Conservation (phyloP, 2,888 invertebrate genomes). For the Phasia obesa region DNA sequence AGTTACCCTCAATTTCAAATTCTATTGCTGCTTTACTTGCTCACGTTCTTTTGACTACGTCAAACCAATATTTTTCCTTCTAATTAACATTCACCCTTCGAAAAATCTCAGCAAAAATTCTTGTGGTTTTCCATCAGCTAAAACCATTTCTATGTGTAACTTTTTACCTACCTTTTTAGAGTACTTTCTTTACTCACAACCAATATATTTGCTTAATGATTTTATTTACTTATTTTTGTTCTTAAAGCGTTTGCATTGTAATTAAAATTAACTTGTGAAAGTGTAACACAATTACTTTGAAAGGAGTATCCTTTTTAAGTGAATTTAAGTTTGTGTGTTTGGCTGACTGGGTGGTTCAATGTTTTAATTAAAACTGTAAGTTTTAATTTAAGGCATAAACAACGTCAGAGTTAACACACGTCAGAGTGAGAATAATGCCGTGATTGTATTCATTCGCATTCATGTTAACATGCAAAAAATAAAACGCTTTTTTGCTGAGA, state of each 20-base stretch:
- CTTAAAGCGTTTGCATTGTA: slow-evolving; percentile 45
- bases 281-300: slow-evolving; percentile 56
- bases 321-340: slow-evolving; percentile 29
- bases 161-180: neutral
- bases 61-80: too few species aligned
- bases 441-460: neutral
- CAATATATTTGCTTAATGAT: slow-evolving; percentile 13
- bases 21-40: neutral
- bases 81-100: neutral
- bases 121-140: slow-evolving; percentile 13
- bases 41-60: neutral
- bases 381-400: slow-evolving; percentile 62
- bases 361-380: slow-evolving; percentile 70
- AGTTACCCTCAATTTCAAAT: neutral
- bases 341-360: slow-evolving; percentile 49
- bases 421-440: slow-evolving; percentile 7
- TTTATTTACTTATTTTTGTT: slow-evolving; percentile 10
- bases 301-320: slow-evolving; percentile 38
- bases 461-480: slow-evolving; percentile 24
- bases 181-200: neutral
- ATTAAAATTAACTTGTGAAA: slow-evolving; percentile 63
- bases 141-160: neutral
- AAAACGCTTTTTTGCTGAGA: slow-evolving; percentile 41
- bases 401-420: slow-evolving; percentile 30
- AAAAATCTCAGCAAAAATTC: slow-evolving; percentile 28